Evolutionary conservation across 2,113 vertebrate genomes (phyloP), one percentile per base, ranked within the genome.

Genomic region (Triplophysa siluroides): DNA sequence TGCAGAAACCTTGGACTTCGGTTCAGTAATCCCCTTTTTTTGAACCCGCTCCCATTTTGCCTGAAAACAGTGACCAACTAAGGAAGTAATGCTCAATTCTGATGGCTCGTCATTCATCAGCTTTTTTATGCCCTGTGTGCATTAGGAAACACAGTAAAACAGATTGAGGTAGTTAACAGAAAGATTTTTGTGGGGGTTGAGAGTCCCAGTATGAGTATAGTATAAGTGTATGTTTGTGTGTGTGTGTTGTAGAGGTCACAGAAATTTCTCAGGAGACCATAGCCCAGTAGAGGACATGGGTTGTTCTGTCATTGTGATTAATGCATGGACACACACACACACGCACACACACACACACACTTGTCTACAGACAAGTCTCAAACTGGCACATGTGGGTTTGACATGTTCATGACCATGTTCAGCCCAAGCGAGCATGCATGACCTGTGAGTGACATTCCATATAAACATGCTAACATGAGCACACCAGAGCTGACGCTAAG

Each of bases 301-400:
- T 80, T 86, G 82, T 82, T 80, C 88, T 89, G 89, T 88, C 89
- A 89, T 79, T 87, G 81, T 92, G 90, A 92, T 91, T 87, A 91
- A 91, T 91, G 88, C 87, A 81, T 83, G 85, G 88, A 90, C 86
- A 82, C 81, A 79, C 81, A 81, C 81, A 77, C 86, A 81, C n/a
- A 76, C 81, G 67, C 66, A 60, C 63, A 68, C 66, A 69, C n/a
- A 76, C 81, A 76, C 66, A 60, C 56, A 68, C 66, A 69, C 72
- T 71, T 81, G 78, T 72, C 82, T 83, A 83, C 80, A 86, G 87
- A 90, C 84, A 88, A 65, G 82, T 82, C 85, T 88, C 85, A 84
- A 84, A 76, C 71, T 87, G 82, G 87, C 82, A 84, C 68, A 66
- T 80, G 82, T 72, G 80, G 74, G 71, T 62, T 38, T 79, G 78